phyloP scores from a whole-genome alignment of 1,140 invertebrate species.

The Elysia chlorotica region DNA sequence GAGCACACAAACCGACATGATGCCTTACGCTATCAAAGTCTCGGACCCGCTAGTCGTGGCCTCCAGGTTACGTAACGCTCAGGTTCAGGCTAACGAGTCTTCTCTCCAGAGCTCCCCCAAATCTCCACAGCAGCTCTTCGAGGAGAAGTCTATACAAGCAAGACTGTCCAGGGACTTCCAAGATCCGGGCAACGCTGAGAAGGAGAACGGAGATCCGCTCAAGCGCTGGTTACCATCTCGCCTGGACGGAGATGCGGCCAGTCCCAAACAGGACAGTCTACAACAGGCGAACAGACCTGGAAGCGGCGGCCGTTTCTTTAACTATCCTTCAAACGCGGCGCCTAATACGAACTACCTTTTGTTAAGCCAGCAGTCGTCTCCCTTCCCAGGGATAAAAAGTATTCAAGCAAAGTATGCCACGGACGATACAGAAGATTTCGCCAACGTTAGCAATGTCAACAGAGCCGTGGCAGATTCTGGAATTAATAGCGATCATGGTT shows the following conservation, averaged over 20 bases:
- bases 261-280: too few species aligned
- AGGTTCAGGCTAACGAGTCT: constrained; percentile 26
- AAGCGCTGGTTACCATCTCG: too few species aligned
- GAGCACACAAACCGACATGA: constrained; percentile 53
- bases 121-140: constrained; percentile 14
- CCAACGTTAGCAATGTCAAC: neutral
- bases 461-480: neutral
- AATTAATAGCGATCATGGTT: neutral
- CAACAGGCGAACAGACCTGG: too few species aligned
- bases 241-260: too few species aligned
- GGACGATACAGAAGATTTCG: constrained; percentile 9
- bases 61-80: constrained; percentile 16
- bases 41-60: constrained; percentile 9
- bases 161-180: constrained; percentile 29
- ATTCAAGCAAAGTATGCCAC: constrained; percentile 36
- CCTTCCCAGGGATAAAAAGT: constrained; percentile 26
- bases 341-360: too few species aligned
- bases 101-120: constrained; percentile 20
- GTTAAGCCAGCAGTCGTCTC: constrained; percentile 1
- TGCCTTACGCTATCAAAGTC: constrained; percentile 29
- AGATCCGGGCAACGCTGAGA: too few species aligned
- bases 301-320: too few species aligned
- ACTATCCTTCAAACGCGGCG: neutral
- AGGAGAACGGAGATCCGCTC: too few species aligned
- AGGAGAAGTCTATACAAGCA: constrained; percentile 34